Percentiles rank a stretch among this genome's conserved stretches.
phyloP scores from a whole-genome alignment of 2,888 invertebrate genomes.

The Resseliella maxima region DNA sequence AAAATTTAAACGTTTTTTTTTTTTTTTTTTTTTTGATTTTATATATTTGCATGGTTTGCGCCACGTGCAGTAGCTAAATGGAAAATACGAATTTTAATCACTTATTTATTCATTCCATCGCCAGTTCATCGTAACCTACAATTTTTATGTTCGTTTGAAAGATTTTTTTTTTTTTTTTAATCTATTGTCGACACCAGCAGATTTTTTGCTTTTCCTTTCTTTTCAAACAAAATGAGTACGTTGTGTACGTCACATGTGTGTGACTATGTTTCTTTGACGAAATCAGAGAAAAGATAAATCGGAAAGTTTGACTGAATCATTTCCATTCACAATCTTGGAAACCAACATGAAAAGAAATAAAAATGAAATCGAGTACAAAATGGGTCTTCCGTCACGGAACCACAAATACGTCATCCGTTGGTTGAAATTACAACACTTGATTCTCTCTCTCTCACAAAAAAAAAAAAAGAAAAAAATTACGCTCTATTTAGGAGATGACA shows the following conservation, averaged over 20 bases:
- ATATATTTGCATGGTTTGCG: not conserved
- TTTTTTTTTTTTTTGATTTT: not conserved
- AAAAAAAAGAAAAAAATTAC: not conserved
- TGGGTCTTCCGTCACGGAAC: not conserved
- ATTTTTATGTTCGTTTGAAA: not conserved
- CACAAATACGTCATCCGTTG: not conserved
- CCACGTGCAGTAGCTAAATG: conserved; percentile 5
- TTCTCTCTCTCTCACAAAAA: not conserved
- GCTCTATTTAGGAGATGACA: not conserved
- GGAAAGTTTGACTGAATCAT: not conserved
- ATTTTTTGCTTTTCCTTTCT: not conserved
- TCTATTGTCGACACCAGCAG: not conserved
- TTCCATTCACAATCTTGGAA: not conserved
- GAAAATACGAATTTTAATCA: too few relatives aligned
- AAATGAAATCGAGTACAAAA: not conserved
- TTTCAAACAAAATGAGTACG: not conserved
- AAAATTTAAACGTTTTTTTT: not conserved
- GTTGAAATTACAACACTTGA: too few relatives aligned
- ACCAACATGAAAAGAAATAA: not conserved
- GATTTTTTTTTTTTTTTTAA: too few relatives aligned
- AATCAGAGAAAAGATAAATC: not conserved
- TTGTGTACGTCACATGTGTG: not conserved
- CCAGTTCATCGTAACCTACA: not conserved
- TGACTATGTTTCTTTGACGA: too few relatives aligned
- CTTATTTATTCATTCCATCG: not conserved